Evolutionary conservation across 2,797 vertebrate species (phyloP), one percentile per base, ranked within the genome.

Genomic region (Allobates femoralis): DNA sequence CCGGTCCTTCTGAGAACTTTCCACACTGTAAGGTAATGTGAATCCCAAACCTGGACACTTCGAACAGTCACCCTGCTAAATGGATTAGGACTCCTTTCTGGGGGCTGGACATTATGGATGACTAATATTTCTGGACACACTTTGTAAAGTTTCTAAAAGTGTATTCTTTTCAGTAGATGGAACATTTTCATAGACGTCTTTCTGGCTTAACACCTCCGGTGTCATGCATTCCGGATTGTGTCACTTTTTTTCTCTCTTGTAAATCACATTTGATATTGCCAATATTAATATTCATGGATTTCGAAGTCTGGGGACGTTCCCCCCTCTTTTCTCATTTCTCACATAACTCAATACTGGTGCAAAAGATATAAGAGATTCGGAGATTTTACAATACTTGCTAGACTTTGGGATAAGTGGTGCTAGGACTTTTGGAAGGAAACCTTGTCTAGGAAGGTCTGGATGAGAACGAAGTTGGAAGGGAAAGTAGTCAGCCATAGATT

Each of bases 181-280:
- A 85, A 83, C 60, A 41, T 81, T 80, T 81, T 88, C 75, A 41
- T 88, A 84, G 86, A 84, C 75, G 83, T 88, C 82, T 88, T 80
- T 58, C 67, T 88, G 86, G 86, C 86, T 88, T 88, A 85, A 75
- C 86, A 88, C 83, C 77, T 88, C 76, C 55, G 41, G 32, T 56
- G 79, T 83, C 86, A 85, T 85, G 73, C 86, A 88, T 88, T 88
- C 83, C 86, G 46, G 69, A 80, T 85, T 81, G 86, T 85, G 66
- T 76, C 62, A 85, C 67, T 75, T 81, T 87, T 86, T 62, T 79
- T 34, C 32, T 60, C 81, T 87, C 86, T 85, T 88, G 82, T 88
- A 88, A 88, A 85, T 85, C 69, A 21, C 50, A 66, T 80, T 74
- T 58, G 37, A 81, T 74, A 84, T 84, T 80, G 76, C 86, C 81